phyloP scores from a whole-genome alignment of 2,888 invertebrate genomes.

The Merodon equestris region DNA sequence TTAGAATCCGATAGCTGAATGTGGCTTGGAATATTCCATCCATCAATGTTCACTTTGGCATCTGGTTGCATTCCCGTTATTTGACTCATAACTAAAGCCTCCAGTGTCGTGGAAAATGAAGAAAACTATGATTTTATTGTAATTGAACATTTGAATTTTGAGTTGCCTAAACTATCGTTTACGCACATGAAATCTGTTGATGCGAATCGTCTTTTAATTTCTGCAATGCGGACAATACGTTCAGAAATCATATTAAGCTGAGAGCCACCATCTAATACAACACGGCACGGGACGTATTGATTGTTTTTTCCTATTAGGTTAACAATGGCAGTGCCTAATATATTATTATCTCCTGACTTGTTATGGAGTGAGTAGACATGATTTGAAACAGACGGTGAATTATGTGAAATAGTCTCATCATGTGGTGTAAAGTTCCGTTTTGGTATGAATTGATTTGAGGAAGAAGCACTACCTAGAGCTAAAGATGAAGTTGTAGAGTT shows the following conservation, averaged over 20 bases:
- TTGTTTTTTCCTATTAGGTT: slow-evolving; percentile 21
- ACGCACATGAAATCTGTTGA: slow-evolving; percentile 30
- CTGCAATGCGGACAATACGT: too few species aligned
- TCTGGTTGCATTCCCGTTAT: slow-evolving; percentile 29
- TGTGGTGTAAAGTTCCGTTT: too few species aligned
- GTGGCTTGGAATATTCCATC: slow-evolving; percentile 28
- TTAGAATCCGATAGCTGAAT: slow-evolving; percentile 33
- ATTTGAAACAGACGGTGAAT: neutral
- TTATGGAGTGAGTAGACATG: slow-evolving; percentile 29
- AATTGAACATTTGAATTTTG: slow-evolving; percentile 24
- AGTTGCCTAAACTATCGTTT: slow-evolving; percentile 2
- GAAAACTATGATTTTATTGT: too few species aligned
- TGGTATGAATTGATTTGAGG: slow-evolving; percentile 5
- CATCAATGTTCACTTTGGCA: slow-evolving; percentile 18
- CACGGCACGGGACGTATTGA: slow-evolving; percentile 28
- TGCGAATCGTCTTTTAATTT: too few species aligned
- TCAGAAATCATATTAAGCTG: too few species aligned
- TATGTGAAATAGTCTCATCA: neutral
- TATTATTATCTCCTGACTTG: slow-evolving; percentile 18
- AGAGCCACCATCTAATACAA: too few species aligned
- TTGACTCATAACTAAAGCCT: slow-evolving; percentile 26
- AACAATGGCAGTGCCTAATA: slow-evolving; percentile 26
- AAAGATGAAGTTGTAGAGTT: neutral
- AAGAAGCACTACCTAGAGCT: too few species aligned
- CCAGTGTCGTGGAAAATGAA: too few species aligned